Conservation (phyloP, 2,113 vertebrate genomes). For the Pogona vitticeps region DNA sequence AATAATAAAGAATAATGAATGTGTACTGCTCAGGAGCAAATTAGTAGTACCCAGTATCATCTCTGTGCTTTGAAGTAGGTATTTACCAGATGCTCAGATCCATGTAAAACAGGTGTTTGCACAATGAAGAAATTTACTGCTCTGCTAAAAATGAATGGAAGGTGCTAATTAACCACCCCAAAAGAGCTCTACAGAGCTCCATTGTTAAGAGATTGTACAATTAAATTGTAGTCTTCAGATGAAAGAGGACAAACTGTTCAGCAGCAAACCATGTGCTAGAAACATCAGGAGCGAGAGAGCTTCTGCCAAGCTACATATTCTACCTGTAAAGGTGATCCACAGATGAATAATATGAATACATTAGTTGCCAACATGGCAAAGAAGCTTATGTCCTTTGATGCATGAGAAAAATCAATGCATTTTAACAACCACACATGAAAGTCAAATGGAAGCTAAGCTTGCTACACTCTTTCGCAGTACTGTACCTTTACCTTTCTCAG, state of each 20-base stretch:
- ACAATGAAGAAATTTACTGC: not conserved
- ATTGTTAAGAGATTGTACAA: not conserved
- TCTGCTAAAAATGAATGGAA: not conserved
- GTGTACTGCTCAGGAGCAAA: not conserved
- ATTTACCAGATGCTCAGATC: not conserved
- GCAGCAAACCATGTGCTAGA: not conserved
- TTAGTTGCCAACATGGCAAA: not conserved
- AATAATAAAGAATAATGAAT: not conserved
- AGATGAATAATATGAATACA: not conserved
- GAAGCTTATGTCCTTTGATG: not conserved
- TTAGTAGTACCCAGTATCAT: not conserved
- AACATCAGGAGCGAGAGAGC: not conserved
- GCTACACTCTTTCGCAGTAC: not conserved
- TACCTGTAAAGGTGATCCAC: conserved; percentile 7
- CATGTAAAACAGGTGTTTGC: not conserved
- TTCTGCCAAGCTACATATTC: not conserved
- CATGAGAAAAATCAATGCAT: not conserved
- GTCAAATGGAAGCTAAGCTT: not conserved
- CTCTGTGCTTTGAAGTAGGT: not conserved
- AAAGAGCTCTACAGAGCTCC: conserved; percentile 1
- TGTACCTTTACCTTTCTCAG: not conserved
- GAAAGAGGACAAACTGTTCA: conserved; percentile 1
- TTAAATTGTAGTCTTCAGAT: not conserved
- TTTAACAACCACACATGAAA: not conserved
- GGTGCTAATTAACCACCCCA: conserved; percentile 14